A percentile compares a stretch with the other conserved stretches of the same genome.
phyloP scores from a whole-genome alignment of 2,888 invertebrate species.

The Elaeidobius kamerunicus region DNA sequence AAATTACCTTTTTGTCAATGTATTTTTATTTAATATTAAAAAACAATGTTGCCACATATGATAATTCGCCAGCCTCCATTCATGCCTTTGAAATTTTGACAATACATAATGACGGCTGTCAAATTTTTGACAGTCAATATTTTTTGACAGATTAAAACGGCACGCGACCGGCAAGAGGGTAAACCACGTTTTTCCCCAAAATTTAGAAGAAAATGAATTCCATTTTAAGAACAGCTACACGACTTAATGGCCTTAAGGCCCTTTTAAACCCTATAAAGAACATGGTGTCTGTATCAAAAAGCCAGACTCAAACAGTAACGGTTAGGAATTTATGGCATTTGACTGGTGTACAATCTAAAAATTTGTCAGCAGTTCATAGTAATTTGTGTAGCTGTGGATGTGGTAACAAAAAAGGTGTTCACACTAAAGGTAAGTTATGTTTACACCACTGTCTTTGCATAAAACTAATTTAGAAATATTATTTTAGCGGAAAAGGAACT shows the following conservation, averaged over 20 bases:
- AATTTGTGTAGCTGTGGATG: slow-evolving; percentile 68
- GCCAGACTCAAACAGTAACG: slow-evolving; percentile 59
- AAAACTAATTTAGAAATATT: background rate
- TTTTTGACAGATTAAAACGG: slow-evolving; percentile 14
- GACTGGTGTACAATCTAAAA: slow-evolving; percentile 51
- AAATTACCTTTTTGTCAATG: no score
- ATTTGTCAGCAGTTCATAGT: slow-evolving; percentile 51
- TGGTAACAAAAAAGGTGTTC: slow-evolving; percentile 52
- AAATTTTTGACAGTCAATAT: background rate
- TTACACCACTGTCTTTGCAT: background rate
- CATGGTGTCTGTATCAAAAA: slow-evolving; percentile 34
- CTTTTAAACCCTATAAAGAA: slow-evolving; percentile 44
- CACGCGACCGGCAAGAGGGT: slow-evolving; percentile 12
- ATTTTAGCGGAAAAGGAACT: slow-evolving; percentile 77
- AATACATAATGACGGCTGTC: background rate
- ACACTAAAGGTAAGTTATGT: slow-evolving; percentile 64
- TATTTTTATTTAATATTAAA: background rate
- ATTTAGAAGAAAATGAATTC: slow-evolving; percentile 60
- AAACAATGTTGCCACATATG: background rate
- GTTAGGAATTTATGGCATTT: slow-evolving; percentile 73
- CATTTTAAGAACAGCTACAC: slow-evolving; percentile 61
- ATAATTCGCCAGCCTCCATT: background rate
- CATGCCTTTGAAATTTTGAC: background rate
- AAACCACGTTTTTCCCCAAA: slow-evolving; percentile 22
- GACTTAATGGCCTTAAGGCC: slow-evolving; percentile 44